Percentiles rank a stretch among this genome's conserved stretches.
phyloP scores from a whole-genome alignment of 2,113 vertebrate species.

The Neopipo cinnamomea region DNA sequence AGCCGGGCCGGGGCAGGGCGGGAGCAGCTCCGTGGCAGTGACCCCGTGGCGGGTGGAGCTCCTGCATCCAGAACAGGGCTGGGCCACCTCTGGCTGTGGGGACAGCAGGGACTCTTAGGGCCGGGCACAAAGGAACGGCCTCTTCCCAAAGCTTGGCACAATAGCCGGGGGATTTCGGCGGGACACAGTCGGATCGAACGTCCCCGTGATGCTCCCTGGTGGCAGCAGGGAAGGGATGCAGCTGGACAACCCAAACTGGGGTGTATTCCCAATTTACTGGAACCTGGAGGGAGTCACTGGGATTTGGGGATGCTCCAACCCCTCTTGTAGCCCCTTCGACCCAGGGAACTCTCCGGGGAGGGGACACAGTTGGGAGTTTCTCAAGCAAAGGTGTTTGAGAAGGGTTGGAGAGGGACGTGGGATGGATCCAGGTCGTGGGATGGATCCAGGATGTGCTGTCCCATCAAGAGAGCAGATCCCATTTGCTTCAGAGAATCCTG shows the following conservation, averaged over 20 bases:
- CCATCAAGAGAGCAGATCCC: neutral
- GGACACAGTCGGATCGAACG: neutral
- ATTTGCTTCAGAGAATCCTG: neutral
- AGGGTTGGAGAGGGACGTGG: too few relatives aligned
- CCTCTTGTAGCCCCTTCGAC: rapidly evolving
- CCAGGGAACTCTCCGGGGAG: neutral
- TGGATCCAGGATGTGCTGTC: neutral
- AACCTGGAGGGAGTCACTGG: neutral
- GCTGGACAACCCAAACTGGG: neutral
- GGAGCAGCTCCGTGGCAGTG: neutral
- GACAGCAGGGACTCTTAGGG: neutral
- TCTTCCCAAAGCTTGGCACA: neutral
- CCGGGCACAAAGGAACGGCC: neutral
- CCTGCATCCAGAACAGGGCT: neutral
- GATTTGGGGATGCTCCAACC: neutral
- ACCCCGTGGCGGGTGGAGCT: rapidly evolving
- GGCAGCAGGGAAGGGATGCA: slow-evolving; percentile 14
- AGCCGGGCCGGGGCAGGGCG: neutral
- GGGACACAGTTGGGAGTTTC: neutral
- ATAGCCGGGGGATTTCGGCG: rapidly evolving
- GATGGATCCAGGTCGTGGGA: too few relatives aligned
- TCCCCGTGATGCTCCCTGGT: slow-evolving; percentile 35
- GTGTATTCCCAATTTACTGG: neutral
- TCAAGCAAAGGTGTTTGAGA: neutral
- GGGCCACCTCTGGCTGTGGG: neutral